Conservation (phyloP, 37 sponge, comb jelly and placozoan genomes). For the Ephydatia muelleri region DNA sequence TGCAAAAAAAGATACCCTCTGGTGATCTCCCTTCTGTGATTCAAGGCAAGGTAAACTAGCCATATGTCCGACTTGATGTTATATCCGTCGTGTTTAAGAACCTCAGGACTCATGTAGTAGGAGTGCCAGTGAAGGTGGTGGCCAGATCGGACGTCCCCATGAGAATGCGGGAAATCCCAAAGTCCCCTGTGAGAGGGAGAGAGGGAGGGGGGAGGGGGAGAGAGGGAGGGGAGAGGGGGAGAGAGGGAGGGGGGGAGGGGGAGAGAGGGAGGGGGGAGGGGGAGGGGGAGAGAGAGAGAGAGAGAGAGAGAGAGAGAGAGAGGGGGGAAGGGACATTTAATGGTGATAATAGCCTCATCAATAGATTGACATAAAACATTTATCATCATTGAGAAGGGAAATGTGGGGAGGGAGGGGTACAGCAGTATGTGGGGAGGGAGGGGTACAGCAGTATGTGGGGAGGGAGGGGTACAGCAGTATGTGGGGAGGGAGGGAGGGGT, state of each 20-base stretch:
- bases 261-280: background rate
- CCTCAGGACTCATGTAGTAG: conserved; percentile 99
- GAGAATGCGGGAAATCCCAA: conserved; percentile 94
- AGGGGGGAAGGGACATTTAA: conserved; percentile 17
- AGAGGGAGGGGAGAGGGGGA: background rate
- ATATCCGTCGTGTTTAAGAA: conserved; percentile 94
- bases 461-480: no score
- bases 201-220: background rate
- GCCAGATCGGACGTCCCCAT: conserved; percentile 92
- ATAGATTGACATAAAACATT: no score
- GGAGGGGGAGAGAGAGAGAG: conserved; percentile 37
- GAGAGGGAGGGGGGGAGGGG: background rate
- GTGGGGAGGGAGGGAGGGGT: no score
- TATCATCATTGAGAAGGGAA: no score
- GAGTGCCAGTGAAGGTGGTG: conserved; percentile 96
- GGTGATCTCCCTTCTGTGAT: background rate
- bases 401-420: no score
- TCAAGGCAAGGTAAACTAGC: conserved; percentile 32
- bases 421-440: no score
- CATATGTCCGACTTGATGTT: conserved; percentile 96
- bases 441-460: no score
- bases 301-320: conserved; percentile 37
- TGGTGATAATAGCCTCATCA: no score
- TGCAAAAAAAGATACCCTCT: conserved; percentile 16
- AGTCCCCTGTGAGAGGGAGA: conserved; percentile 79